Percentiles rank a stretch among this genome's conserved stretches.
Evolutionary conservation across 2,797 vertebrate species (phyloP).

Genomic region (Pipistrellus pipistrellus): DNA sequence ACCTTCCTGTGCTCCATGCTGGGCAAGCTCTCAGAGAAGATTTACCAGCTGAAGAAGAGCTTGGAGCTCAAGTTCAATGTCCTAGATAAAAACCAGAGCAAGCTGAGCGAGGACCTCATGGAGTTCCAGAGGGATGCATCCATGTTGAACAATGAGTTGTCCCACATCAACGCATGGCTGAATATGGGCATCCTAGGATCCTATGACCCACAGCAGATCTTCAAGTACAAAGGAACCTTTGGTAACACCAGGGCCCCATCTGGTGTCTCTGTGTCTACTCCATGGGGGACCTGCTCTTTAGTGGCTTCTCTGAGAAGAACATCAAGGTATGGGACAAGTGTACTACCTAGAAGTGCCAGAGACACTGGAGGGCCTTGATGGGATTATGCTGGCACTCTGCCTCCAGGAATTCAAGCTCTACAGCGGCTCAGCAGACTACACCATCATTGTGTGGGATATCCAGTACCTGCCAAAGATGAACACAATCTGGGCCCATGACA

Average conservation of each 20-base stretch:
- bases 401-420: constrained; percentile 99
- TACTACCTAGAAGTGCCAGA: constrained; percentile 99
- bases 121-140: constrained; percentile 98
- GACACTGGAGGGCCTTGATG: constrained; percentile 98
- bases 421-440: constrained; percentile 99
- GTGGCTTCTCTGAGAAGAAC: constrained; percentile 98
- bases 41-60: constrained; percentile 98
- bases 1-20: constrained; percentile 98
- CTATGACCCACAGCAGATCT: constrained; percentile 99
- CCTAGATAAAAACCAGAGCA: constrained; percentile 99
- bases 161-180: constrained; percentile 98
- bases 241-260: constrained; percentile 98
- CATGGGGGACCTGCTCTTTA: constrained; percentile 98
- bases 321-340: constrained; percentile 99
- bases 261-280: constrained; percentile 99
- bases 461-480: constrained; percentile 98
- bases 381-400: constrained; percentile 98
- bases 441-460: constrained; percentile 99
- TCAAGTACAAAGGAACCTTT: constrained; percentile 99
- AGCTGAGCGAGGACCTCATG: constrained; percentile 98
- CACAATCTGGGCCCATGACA: constrained; percentile 98
- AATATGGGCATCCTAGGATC: constrained; percentile 99
- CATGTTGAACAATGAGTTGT: constrained; percentile 98
- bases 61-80: constrained; percentile 98
- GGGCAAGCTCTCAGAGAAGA: constrained; percentile 97